Percentiles rank a stretch among this genome's conserved stretches.
These are phyloP conservation scores for Dendrolimus punctatus DNA, from an alignment of 1,140 invertebrate species.

Conservation along the genomic window DNA sequence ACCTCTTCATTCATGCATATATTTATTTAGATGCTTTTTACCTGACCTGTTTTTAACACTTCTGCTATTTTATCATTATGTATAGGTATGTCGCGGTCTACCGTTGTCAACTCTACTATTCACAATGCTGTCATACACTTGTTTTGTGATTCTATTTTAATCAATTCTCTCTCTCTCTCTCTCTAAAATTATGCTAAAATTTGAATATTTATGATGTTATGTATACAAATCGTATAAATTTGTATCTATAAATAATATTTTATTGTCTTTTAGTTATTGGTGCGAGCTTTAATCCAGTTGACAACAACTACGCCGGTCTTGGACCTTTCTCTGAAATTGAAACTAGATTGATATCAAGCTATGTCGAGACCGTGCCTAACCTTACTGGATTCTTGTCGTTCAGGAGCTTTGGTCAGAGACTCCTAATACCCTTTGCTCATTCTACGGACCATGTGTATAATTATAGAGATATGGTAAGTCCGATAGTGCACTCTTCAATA, in stretches of 20 bases:
- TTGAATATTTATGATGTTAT: no score
- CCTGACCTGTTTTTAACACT: no score
- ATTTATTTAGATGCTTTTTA: no score
- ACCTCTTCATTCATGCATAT: no score
- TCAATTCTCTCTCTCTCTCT: no score
- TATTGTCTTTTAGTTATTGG: conserved; percentile 40
- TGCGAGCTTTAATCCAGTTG: conserved; percentile 29
- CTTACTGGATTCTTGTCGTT: conserved; percentile 63
- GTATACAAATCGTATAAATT: no score
- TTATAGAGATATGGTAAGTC: conserved; percentile 65
- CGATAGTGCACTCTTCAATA: neutral
- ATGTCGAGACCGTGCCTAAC: conserved; percentile 35
- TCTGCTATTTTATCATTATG: no score
- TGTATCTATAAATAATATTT: neutral
- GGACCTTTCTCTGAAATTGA: conserved; percentile 77
- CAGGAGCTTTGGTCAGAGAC: conserved; percentile 66
- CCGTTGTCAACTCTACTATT: no score
- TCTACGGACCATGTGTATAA: conserved; percentile 54
- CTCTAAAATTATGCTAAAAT: no score
- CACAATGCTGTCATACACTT: no score
- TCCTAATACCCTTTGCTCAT: conserved; percentile 64
- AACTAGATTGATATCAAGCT: conserved; percentile 62
- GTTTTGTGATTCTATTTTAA: no score
- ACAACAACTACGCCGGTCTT: conserved; percentile 60
- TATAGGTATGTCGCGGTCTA: no score